Base-by-base conservation (phyloP, 2,888 invertebrate genomes). In the Xestobium rufovillosum region DNA sequence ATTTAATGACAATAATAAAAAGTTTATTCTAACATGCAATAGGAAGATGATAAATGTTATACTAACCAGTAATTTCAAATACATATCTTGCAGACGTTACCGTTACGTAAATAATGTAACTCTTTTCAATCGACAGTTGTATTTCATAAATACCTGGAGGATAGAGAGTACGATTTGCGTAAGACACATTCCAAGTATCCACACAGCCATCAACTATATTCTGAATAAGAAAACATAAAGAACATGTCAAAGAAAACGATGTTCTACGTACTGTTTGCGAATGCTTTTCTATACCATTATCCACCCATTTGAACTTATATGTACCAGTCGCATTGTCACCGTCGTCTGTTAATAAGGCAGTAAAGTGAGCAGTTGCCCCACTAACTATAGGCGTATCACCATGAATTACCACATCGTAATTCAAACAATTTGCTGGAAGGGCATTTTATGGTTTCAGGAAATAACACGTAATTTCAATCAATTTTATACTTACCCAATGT, bases 311-410 rank as follows among this genome's bases (percentile, higher is more conserved):
- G 55, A 69, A 80, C 17, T 55, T 62, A 65, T 74, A 83, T 1
- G 49, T 55, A 11, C 68, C 73, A 3, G 51, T 54, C 31, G 66
- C 67, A 4, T 66, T 61, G 31, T 56, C 49, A 10, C 63, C 63
- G 1, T 49, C 45, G 26, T 68, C 63, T 19, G 61, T 65, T 14
- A 84, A 63, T 43, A 70, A 69, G 11, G 80, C 82, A 45, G 63
- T 74, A 55, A 88, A 81, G 44, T 77, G 78, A 26, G 86, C 71
- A 34, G 73, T 77, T 3, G 80, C 79, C 13, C 86, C 88, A 35
- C 75, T 65, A 10, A 86, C 77, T n/a, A 78, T 75, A 30, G 82
- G 80, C 4, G 79, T 78, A 61, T 81, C 72, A 43, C 73, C 73
- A 8, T 66, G 65, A 43, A 86, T 58, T 36, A 64, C 61, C 29